phyloP scores from a whole-genome alignment of 2,113 vertebrate species.

The Oreotrochilus melanogaster region DNA sequence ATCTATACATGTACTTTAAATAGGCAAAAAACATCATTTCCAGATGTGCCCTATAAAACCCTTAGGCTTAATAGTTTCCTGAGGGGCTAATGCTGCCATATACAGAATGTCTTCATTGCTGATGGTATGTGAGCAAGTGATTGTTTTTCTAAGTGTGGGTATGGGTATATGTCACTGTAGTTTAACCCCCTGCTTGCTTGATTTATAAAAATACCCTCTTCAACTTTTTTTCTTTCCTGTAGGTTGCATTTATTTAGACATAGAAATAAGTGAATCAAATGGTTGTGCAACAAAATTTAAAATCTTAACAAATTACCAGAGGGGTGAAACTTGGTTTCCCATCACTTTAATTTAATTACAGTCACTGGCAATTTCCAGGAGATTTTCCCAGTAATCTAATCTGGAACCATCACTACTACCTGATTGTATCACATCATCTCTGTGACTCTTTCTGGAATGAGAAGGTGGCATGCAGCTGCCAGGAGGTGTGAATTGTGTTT shows the following conservation, averaged over 20 bases:
- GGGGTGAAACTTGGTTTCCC: neutral
- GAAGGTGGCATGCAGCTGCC: neutral
- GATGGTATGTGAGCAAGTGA: neutral
- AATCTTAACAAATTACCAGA: neutral
- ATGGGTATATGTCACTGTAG: neutral
- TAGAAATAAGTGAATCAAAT: neutral
- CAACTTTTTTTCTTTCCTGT: neutral
- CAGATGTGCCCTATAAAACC: slow-evolving; percentile 23
- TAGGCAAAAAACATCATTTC: neutral
- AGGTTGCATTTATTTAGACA: neutral
- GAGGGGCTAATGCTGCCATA: neutral
- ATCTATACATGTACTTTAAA: neutral
- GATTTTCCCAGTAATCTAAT: slow-evolving; percentile 8
- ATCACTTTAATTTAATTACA: slow-evolving; percentile 3
- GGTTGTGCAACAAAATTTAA: neutral
- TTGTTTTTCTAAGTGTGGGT: neutral
- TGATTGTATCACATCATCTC: neutral
- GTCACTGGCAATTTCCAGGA: neutral
- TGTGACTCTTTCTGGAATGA: neutral
- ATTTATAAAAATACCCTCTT: neutral
- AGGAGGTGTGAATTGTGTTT: slow-evolving; percentile 4
- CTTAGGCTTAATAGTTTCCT: slow-evolving; percentile 1
- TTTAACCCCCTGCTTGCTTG: neutral
- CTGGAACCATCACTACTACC: neutral
- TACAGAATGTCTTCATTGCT: neutral